Evolutionary conservation across 2,113 vertebrate genomes (phyloP).

Genomic region (Forbesichthys agassizii): DNA sequence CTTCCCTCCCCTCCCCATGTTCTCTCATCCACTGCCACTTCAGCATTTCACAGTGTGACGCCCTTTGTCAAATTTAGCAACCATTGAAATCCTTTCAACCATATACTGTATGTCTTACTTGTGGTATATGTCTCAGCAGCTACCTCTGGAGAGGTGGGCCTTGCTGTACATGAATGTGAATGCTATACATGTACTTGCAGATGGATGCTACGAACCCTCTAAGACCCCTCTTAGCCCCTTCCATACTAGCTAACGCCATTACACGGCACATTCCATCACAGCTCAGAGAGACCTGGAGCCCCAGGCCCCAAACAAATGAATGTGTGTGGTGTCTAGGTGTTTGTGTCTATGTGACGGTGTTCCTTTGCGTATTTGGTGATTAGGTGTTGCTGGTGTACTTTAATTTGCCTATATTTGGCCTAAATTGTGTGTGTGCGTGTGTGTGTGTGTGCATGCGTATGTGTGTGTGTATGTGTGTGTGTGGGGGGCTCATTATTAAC

Average conservation of each 20-base stretch:
- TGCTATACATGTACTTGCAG: background rate
- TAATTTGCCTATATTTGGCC: background rate
- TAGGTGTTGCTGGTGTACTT: constrained; percentile 6
- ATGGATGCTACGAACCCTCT: constrained; percentile 11
- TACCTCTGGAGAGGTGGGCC: constrained; percentile 45
- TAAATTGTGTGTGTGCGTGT: constrained; percentile 20
- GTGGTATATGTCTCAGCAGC: constrained; percentile 11
- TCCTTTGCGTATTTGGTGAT: background rate
- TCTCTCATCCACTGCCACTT: constrained; percentile 45
- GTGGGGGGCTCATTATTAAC: background rate
- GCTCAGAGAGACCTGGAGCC: constrained; percentile 36
- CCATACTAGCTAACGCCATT: constrained; percentile 34
- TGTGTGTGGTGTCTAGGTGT: constrained; percentile 16
- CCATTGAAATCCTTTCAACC: constrained; percentile 41
- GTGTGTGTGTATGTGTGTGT: too few relatives aligned
- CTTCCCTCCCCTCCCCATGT: constrained; percentile 11
- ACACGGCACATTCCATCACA: constrained; percentile 50
- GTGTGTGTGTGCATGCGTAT: too few relatives aligned
- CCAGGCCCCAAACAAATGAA: constrained; percentile 18
- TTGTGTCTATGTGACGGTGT: constrained; percentile 4
- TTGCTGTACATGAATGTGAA: constrained; percentile 1
- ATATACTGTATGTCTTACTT: constrained; percentile 38
- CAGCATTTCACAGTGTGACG: constrained; percentile 48
- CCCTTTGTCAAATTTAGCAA: constrained; percentile 60
- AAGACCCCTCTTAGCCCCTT: constrained; percentile 11